These are phyloP conservation scores for Actenoides hombroni DNA, from an alignment of 2,113 vertebrate genomes.

Conservation along the genomic window DNA sequence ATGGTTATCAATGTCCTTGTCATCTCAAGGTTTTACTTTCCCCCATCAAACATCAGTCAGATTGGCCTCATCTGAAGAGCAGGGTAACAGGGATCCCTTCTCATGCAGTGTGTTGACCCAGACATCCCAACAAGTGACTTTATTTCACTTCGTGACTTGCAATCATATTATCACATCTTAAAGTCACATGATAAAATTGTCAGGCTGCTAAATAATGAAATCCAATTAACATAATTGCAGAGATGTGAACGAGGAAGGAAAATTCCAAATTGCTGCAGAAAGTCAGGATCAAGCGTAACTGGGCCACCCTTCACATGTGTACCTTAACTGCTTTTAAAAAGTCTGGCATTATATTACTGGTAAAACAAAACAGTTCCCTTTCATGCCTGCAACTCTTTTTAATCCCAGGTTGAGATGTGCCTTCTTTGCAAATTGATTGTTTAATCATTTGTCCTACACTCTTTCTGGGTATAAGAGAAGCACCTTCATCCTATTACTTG, in stretches of 20 bases:
- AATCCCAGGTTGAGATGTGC: not conserved
- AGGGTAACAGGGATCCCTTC: not conserved
- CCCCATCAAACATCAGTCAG: not conserved
- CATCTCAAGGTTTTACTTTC: not conserved
- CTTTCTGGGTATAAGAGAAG: not conserved
- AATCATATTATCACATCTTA: not conserved
- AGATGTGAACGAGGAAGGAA: not conserved
- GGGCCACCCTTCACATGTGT: fast-evolving
- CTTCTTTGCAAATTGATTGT: not conserved
- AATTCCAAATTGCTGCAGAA: not conserved
- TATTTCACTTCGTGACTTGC: not conserved
- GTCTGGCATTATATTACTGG: not conserved
- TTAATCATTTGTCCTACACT: not conserved
- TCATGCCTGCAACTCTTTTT: not conserved
- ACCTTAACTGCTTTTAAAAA: not conserved
- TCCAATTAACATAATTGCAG: not conserved
- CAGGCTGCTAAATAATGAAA: not conserved
- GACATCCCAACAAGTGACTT: not conserved
- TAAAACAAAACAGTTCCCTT: not conserved
- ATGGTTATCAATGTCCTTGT: not conserved
- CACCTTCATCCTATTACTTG: not conserved
- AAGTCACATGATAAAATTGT: not conserved
- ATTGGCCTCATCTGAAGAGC: not conserved
- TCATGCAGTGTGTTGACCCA: not conserved
- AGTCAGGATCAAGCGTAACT: not conserved